Evolutionary conservation across 53 echinoderm and acorn worm species (phyloP).

Genomic region (Actinopyga echinites): DNA sequence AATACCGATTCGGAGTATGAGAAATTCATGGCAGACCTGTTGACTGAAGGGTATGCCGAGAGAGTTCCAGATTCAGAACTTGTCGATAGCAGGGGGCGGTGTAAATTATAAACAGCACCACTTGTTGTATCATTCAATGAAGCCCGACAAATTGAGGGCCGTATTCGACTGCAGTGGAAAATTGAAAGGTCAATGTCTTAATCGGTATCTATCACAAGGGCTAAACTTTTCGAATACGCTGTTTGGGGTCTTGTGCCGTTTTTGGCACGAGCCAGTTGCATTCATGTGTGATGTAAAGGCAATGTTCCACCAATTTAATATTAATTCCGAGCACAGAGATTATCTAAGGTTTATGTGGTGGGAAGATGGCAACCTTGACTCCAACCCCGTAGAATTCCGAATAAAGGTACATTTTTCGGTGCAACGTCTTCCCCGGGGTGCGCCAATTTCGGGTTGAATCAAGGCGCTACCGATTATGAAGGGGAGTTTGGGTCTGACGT

Average conservation of each 20-base stretch:
- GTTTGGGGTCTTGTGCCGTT: constrained; percentile 30
- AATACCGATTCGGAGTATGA: constrained; percentile 29
- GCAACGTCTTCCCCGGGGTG: constrained; percentile 60
- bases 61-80: neutral
- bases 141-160: neutral
- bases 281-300: constrained; percentile 35
- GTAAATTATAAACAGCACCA: constrained; percentile 32
- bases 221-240: constrained; percentile 1
- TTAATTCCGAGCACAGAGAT: neutral
- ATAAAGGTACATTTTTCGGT: constrained; percentile 59
- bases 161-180: constrained; percentile 1
- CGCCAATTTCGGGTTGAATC: constrained; percentile 56
- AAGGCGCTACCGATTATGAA: neutral
- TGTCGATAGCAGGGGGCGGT: neutral
- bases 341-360: neutral
- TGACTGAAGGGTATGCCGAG: constrained; percentile 17
- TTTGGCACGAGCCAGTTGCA: neutral
- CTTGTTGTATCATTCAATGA: constrained; percentile 30
- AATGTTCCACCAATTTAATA: neutral
- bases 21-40: constrained; percentile 18
- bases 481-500: constrained; percentile 3
- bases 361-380: neutral
- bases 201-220: neutral
- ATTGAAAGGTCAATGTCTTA: neutral
- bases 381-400: constrained; percentile 12